Evolutionary conservation across 2,888 invertebrate species (phyloP), one percentile per base, ranked within the genome.

Genomic region (Stratiomys singularior): DNA sequence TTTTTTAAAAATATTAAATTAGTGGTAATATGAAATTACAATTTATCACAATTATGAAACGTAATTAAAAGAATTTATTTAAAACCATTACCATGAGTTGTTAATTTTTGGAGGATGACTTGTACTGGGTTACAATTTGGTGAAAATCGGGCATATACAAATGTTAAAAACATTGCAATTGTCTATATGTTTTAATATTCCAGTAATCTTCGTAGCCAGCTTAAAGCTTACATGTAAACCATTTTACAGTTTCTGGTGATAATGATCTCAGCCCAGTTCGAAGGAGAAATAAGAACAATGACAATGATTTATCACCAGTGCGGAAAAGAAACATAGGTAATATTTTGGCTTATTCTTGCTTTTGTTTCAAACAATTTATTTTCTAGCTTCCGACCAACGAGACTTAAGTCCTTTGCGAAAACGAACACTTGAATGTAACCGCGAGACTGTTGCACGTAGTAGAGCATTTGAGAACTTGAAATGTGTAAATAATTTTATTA

Each of bases 261-360:
- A 79, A 66, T 77, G 69, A 81, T 80, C 60, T 80, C 80, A 58
- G 82, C 81, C 18, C 80, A 76, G 77, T 81, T 81, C 63, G 71
- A 3, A 37, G 44, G 15, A 47, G 52, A 27, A 71, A 71, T n/a
- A n/a, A n/a, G n/a, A n/a, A n/a, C 23, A 46, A 25, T 18, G 72
- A 74, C 58, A 56, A 30, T 18, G 72, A 74, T 58, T 30, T 78
- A 63, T 83, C 83, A 21, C 83, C 83, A 13, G 81, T 81, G 18
- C 84, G 84, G 78, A 84, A 81, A 81, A 76, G 76, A 82, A 82
- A 58, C 78, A 81, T 11, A 11, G 21, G 60, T 60, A 60, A 60
- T n/a, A n/a, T n/a, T 11, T 44, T 44, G 11, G 15, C 15, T 52
- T 52, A 52, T 5, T 13, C 15, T 52, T 15, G 52, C 7, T 52